Conservation (phyloP, 2,888 invertebrate species). For the Eupithecia pulchellata region DNA sequence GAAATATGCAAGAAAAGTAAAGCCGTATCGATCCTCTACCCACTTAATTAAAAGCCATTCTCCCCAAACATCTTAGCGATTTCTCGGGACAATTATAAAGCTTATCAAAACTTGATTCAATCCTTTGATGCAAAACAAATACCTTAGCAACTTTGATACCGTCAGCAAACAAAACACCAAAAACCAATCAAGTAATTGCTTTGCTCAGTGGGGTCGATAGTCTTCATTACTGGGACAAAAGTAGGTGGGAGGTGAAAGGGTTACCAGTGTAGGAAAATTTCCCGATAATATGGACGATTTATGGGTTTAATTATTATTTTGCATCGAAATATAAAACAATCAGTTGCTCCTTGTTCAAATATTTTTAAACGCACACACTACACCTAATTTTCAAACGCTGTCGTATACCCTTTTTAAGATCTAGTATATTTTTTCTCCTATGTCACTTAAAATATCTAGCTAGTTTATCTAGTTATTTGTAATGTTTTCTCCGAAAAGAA, state of each 20-base stretch:
- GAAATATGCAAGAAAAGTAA: neutral
- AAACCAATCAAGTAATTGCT: constrained; percentile 83
- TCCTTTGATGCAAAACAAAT: constrained; percentile 32
- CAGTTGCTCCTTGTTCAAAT: neutral
- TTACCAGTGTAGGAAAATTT: constrained; percentile 42
- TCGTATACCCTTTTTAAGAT: neutral
- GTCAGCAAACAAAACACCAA: constrained; percentile 69
- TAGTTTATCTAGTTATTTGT: too few relatives aligned
- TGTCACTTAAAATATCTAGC: too few relatives aligned
- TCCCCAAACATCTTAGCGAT: constrained; percentile 12
- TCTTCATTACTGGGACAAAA: constrained; percentile 63
- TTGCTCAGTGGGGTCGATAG: constrained; percentile 63
- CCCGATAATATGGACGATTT: constrained; percentile 26
- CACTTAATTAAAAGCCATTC: constrained; percentile 5
- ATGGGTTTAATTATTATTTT: neutral
- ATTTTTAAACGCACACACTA: too few relatives aligned
- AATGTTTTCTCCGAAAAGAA: too few relatives aligned
- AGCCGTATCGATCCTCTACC: neutral
- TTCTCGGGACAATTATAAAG: constrained; percentile 26
- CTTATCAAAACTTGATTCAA: constrained; percentile 39
- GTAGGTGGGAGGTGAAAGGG: constrained; percentile 47
- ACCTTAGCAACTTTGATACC: constrained; percentile 36
- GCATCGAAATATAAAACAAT: neutral
- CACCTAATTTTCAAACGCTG: neutral
- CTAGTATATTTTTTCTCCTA: too few relatives aligned